phyloP scores from a whole-genome alignment of 2,113 vertebrate species.

The Felis catus region DNA sequence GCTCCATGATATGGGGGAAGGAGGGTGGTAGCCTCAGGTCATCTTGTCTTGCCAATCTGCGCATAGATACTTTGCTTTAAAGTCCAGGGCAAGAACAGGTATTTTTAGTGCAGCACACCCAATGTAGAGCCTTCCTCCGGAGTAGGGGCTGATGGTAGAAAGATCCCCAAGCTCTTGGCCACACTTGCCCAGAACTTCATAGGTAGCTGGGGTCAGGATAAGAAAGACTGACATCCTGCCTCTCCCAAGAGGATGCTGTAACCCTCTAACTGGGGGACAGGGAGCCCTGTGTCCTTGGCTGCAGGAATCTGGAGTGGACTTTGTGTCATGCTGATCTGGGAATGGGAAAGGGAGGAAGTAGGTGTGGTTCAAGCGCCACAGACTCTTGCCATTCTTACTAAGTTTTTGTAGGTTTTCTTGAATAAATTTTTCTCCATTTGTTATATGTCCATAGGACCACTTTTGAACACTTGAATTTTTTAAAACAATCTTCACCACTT shows the following conservation, averaged over 20 bases:
- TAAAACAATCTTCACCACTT: background rate
- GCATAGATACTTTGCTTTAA: background rate
- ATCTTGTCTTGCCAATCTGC: background rate
- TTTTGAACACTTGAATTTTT: background rate
- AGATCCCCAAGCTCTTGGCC: background rate
- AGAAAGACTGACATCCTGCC: background rate
- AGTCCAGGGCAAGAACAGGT: background rate
- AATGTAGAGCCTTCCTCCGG: background rate
- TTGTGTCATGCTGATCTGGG: background rate
- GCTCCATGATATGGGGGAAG: background rate
- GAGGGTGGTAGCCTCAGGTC: background rate
- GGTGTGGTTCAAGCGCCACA: background rate
- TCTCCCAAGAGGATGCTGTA: background rate
- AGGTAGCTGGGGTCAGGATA: background rate
- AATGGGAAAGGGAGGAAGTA: background rate
- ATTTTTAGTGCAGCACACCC: background rate
- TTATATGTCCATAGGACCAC: background rate
- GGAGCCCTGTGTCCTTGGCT: too few relatives aligned
- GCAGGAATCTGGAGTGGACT: background rate
- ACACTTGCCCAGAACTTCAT: background rate
- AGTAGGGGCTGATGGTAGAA: background rate
- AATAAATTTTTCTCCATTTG: background rate
- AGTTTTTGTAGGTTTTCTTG: background rate
- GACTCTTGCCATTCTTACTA: background rate
- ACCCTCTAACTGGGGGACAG: background rate